Base-by-base conservation (phyloP, 2,797 vertebrate genomes). In the Avahi laniger region DNA sequence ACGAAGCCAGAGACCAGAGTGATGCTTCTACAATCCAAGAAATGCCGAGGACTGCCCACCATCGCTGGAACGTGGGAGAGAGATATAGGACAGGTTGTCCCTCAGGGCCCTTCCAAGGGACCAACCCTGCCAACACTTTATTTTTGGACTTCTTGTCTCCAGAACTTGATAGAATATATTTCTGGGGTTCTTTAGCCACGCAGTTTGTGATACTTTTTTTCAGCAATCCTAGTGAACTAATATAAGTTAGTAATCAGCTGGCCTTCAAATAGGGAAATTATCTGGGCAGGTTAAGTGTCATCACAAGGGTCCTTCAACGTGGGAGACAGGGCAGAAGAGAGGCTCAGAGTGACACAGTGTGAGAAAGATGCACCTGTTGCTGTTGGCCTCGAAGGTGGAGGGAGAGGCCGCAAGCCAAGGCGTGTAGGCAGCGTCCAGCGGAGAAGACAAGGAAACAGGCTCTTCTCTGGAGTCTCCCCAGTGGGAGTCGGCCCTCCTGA, bases 281-380 rank as follows among this genome's bases (percentile, higher is more conserved):
- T n/a, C 69, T 28, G 11, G 26, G 8, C 1, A 2, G 76, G 22
- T 69, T 41, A 41, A 9, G 1, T 73, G 20, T 63, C 26, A 46
- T 73, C 63, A 4, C n/a, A 87, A 33, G 22, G 18, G 41, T 24
- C 50, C 72, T 69, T 79, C 24, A 38, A 81, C 18, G 72, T 33
- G 4, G 83, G 18, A 88, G 4, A 50, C 13, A 41, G n/a, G 14
- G 13, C 43, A 80, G 43, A 65, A 59, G 54, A 90, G 59, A 78
- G 28, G 2, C 18, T 26, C 15, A 38, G 4, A 30, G 22, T 28
- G 43, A 69, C 33, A 10, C 1, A 20, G 5, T 4, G 9, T 1
- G 65, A 50, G 69, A 54, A 63, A 50, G 41, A 7, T 0, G 7
- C 14, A 28, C 35, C 65, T 10, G 3, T 14, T 3, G 2, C 33